Percentiles rank a stretch among this genome's conserved stretches.
Evolutionary conservation across 2,888 invertebrate species (phyloP).

Genomic region (Torymus tubicola): DNA sequence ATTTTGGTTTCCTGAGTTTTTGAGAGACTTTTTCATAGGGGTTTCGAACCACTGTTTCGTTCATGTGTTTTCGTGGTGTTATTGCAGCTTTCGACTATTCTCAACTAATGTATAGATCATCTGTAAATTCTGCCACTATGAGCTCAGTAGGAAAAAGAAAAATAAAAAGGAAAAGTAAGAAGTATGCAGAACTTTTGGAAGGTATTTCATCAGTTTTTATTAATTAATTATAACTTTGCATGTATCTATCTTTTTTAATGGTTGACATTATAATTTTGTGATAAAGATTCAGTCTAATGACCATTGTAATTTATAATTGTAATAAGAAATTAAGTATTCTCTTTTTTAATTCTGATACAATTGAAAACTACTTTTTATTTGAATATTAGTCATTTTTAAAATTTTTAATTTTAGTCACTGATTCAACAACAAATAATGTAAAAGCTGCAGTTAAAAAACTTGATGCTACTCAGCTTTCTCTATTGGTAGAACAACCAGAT

Average conservation of each 20-base stretch:
- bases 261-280: too few relatives aligned
- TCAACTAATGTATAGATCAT: constrained; percentile 64
- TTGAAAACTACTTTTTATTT: background rate
- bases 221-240: too few relatives aligned
- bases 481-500: constrained; percentile 80
- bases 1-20: background rate
- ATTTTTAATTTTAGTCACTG: constrained; percentile 79
- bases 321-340: background rate
- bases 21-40: background rate
- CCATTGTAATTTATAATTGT: too few relatives aligned
- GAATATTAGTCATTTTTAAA: background rate
- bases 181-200: constrained; percentile 82
- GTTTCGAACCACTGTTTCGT: background rate
- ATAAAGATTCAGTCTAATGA: too few relatives aligned
- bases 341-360: background rate
- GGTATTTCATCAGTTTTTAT: constrained; percentile 74
- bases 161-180: constrained; percentile 77
- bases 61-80: background rate
- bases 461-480: constrained; percentile 82
- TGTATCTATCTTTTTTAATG: too few relatives aligned
- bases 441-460: constrained; percentile 84
- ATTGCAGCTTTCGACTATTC: constrained; percentile 57
- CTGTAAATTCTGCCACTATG: constrained; percentile 61
- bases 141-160: constrained; percentile 77
- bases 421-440: constrained; percentile 81